A percentile compares a stretch with the other conserved stretches of the same genome.
These are phyloP conservation scores for Mellilla xanthometata DNA, from an alignment of 2,888 invertebrate genomes.

Conservation along the genomic window DNA sequence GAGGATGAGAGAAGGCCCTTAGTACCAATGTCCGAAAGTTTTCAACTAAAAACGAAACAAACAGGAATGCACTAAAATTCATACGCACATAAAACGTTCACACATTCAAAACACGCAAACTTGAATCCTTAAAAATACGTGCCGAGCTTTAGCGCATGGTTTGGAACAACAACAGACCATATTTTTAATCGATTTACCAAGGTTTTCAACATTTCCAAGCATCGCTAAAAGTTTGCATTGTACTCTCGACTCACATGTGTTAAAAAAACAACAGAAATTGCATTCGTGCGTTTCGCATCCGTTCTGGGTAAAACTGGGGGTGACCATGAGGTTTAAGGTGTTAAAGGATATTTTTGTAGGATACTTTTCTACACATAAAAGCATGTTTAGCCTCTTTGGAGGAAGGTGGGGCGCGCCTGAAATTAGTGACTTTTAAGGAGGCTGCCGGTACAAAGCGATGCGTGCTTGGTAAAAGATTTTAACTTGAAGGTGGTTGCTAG, in stretches of 20 bases:
- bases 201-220: slow-evolving; percentile 5
- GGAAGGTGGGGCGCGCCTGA: too few species aligned
- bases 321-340: slow-evolving; percentile 9
- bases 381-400: too few species aligned
- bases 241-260: slow-evolving; percentile 17
- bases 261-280: slow-evolving; percentile 27
- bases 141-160: background rate
- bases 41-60: too few species aligned
- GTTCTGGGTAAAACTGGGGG: slow-evolving; percentile 24
- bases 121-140: background rate
- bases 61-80: too few species aligned
- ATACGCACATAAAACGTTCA: background rate
- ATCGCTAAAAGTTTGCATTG: slow-evolving; percentile 17
- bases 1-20: too few species aligned
- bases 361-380: too few species aligned
- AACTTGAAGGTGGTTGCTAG: too few species aligned
- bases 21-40: too few species aligned
- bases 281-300: slow-evolving; percentile 32
- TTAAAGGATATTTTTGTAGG: background rate
- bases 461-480: too few species aligned
- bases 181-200: slow-evolving; percentile 23
- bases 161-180: slow-evolving; percentile 10
- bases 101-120: background rate
- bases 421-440: too few species aligned
- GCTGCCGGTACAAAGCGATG: too few species aligned